Evolutionary conservation across 2,888 invertebrate species (phyloP).

Genomic region (Caenorhabditis sinica): DNA sequence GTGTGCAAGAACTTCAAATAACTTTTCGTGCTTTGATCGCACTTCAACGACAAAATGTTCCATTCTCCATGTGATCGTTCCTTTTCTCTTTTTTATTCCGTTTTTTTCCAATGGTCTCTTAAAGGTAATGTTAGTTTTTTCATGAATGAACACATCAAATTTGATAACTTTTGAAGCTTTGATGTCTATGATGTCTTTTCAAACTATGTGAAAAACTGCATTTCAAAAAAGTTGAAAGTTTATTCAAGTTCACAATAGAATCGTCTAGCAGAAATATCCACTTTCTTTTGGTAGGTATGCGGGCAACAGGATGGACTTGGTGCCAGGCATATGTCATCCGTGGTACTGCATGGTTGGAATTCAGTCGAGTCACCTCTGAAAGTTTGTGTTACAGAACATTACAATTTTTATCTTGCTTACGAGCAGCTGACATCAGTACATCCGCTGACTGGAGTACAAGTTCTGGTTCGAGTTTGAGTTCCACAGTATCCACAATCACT

Average conservation of each 20-base stretch:
- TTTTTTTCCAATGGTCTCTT: background rate
- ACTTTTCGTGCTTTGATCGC: constrained; percentile 44
- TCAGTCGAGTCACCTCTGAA: constrained; percentile 48
- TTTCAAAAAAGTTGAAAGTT: background rate
- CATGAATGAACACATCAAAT: background rate
- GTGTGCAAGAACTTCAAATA: background rate
- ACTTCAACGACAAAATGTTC: constrained; percentile 21
- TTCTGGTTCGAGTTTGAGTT: constrained; percentile 45
- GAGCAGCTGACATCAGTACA: constrained; percentile 46
- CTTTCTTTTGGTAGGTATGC: constrained; percentile 47
- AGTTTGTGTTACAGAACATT: background rate
- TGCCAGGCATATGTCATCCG: constrained; percentile 37
- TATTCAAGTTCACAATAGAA: constrained; percentile 50
- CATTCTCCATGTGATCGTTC: constrained; percentile 8
- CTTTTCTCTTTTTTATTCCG: constrained; percentile 2
- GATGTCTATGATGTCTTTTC: constrained; percentile 29
- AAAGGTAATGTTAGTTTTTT: constrained; percentile 13
- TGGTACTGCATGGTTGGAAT: constrained; percentile 51
- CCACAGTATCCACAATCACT: constrained; percentile 58
- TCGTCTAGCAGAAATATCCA: constrained; percentile 33
- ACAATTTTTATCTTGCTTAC: constrained; percentile 1
- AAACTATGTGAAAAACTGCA: constrained; percentile 19
- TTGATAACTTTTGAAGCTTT: constrained; percentile 39
- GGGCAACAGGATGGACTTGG: constrained; percentile 49
- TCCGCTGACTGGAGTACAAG: constrained; percentile 34